A percentile compares a stretch with the other conserved stretches of the same genome.
These are phyloP conservation scores for Lagenorhynchus albirostris DNA, from an alignment of 2,113 vertebrate species.

Conservation along the genomic window DNA sequence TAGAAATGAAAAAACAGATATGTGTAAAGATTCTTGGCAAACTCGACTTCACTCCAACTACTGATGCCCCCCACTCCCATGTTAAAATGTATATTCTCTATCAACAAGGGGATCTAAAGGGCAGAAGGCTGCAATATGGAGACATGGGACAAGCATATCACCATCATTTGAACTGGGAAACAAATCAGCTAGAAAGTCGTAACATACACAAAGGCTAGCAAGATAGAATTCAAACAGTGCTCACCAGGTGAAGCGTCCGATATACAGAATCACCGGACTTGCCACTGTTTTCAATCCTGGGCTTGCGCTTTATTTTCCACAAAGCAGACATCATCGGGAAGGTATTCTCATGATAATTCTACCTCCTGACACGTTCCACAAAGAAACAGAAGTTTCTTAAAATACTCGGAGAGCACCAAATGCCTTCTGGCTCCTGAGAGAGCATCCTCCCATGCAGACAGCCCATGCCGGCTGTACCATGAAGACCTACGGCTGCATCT, in stretches of 20 bases:
- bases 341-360: constrained; percentile 43
- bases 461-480: not conserved
- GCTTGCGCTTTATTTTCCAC: constrained; percentile 77
- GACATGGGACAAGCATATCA: not conserved
- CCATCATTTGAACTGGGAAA: not conserved
- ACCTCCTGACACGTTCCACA: constrained; percentile 41
- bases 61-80: not conserved
- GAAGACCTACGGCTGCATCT: not conserved
- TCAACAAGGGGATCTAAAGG: not conserved
- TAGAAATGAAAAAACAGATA: not conserved
- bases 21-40: not conserved
- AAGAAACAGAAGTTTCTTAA: constrained; percentile 40
- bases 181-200: not conserved
- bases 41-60: not conserved
- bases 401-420: not conserved
- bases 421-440: not conserved
- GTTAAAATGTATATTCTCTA: not conserved
- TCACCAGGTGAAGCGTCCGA: constrained; percentile 92
- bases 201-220: not conserved
- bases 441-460: not conserved
- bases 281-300: constrained; percentile 62
- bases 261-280: constrained; percentile 87
- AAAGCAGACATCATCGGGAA: constrained; percentile 77
- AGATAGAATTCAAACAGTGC: constrained; percentile 45
- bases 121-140: not conserved